Evolutionary conservation across 2,797 vertebrate species (phyloP).

Genomic region (Sebastes cheni): DNA sequence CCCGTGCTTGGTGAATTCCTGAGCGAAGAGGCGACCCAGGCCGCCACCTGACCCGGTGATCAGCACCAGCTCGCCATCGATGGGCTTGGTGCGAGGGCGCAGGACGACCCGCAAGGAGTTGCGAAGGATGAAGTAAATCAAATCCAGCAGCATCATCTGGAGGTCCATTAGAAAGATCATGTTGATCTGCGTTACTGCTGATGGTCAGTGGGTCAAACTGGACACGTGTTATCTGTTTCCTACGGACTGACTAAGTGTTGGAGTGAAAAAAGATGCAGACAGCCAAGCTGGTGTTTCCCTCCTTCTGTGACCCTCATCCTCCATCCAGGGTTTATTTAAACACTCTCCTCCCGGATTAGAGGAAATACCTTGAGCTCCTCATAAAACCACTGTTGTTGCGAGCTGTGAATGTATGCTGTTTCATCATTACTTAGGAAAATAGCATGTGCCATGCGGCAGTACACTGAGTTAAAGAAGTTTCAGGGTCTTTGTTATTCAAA

Average conservation of each 20-base stretch:
- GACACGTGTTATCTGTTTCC: constrained; percentile 16
- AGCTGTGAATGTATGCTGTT: constrained; percentile 40
- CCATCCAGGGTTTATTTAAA: constrained; percentile 59
- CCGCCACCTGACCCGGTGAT: constrained; percentile 90
- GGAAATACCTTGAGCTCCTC: constrained; percentile 59
- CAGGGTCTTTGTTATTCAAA: not conserved
- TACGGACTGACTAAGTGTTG: not conserved
- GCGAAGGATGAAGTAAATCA: constrained; percentile 81
- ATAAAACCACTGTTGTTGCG: constrained; percentile 54
- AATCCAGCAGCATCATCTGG: constrained; percentile 76
- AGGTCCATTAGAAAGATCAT: constrained; percentile 80
- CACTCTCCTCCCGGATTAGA: constrained; percentile 61
- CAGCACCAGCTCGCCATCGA: constrained; percentile 90
- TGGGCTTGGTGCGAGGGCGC: constrained; percentile 88
- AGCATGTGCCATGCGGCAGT: constrained; percentile 8
- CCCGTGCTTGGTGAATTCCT: constrained; percentile 87
- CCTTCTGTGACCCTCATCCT: constrained; percentile 22
- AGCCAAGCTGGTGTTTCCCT: constrained; percentile 63
- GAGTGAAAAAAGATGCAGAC: constrained; percentile 29
- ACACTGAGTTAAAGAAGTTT: constrained; percentile 5
- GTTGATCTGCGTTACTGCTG: not conserved
- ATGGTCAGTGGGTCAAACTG: not conserved
- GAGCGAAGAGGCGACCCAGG: constrained; percentile 89
- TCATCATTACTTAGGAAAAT: constrained; percentile 8
- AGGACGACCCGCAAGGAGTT: constrained; percentile 80